These are phyloP conservation scores for Pheosia gnoma DNA, from an alignment of 2,888 invertebrate species.

Conservation along the genomic window DNA sequence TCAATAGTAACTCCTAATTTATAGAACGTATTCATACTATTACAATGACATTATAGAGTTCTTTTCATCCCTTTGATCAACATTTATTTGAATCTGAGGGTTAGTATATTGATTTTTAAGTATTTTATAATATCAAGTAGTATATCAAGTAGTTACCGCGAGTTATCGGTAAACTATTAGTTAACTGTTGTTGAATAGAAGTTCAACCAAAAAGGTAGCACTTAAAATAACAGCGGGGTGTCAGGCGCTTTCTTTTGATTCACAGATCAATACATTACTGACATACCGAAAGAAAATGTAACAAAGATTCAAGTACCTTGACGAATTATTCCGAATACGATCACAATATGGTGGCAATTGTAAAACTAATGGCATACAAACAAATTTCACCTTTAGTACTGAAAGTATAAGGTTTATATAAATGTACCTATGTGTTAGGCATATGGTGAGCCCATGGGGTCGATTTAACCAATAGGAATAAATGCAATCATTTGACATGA, in stretches of 20 bases:
- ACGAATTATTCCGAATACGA: slow-evolving; percentile 68
- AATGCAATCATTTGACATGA: slow-evolving; percentile 74
- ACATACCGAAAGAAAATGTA: slow-evolving; percentile 39
- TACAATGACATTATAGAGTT: too few relatives aligned
- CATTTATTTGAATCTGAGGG: too few relatives aligned
- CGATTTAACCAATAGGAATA: slow-evolving; percentile 56
- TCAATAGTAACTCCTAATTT: too few relatives aligned
- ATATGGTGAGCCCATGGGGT: slow-evolving; percentile 46
- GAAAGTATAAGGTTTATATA: neutral
- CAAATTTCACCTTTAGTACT: slow-evolving; percentile 5
- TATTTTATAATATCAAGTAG: too few relatives aligned
- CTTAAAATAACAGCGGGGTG: slow-evolving; percentile 28
- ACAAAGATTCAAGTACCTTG: slow-evolving; percentile 64
- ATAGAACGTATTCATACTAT: too few relatives aligned
- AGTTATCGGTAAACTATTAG: neutral
- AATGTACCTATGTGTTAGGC: neutral
- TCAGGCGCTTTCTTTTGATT: slow-evolving; percentile 15
- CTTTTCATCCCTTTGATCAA: too few relatives aligned
- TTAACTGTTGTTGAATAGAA: neutral
- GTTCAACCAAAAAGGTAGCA: neutral
- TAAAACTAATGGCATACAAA: slow-evolving; percentile 6
- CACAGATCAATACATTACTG: slow-evolving; percentile 48
- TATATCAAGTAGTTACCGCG: neutral
- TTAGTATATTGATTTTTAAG: too few relatives aligned
- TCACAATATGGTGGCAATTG: slow-evolving; percentile 29